Conservation (phyloP, 2,888 invertebrate species). For the Acleris holmiana region DNA sequence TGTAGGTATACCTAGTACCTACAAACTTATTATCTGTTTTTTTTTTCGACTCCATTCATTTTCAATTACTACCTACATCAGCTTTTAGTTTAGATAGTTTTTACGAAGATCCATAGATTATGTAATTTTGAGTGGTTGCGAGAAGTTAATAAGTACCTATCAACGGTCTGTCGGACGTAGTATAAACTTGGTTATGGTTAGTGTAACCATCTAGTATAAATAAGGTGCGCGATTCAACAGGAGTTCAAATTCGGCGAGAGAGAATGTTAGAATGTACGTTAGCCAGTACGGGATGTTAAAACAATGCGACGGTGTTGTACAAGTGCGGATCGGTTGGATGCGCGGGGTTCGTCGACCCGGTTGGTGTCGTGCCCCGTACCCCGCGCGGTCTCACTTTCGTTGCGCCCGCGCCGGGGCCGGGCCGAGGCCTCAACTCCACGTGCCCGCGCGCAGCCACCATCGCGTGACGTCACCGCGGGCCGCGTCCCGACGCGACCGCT, state of each 20-base stretch:
- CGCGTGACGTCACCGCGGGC: conserved; percentile 70
- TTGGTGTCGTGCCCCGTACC: conserved; percentile 52
- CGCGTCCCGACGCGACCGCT: conserved; percentile 45
- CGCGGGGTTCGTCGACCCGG: conserved; percentile 74
- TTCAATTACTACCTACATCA: too few relatives aligned
- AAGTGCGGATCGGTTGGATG: conserved; percentile 80
- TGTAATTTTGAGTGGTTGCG: too few relatives aligned
- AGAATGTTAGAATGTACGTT: conserved; percentile 36
- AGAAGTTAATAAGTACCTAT: too few relatives aligned
- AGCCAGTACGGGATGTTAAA: conserved; percentile 59
- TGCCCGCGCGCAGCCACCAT: conserved; percentile 70
- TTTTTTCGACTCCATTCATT: too few relatives aligned
- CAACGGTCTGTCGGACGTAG: too few relatives aligned
- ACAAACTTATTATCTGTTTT: too few relatives aligned
- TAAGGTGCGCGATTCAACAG: conserved; percentile 9
- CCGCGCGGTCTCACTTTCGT: conserved; percentile 78
- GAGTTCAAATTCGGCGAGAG: conserved; percentile 17
- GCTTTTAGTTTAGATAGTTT: too few relatives aligned
- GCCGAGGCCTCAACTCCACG: conserved; percentile 70
- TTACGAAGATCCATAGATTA: too few relatives aligned
- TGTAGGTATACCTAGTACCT: too few relatives aligned
- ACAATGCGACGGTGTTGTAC: conserved; percentile 78
- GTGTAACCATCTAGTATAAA: not conserved
- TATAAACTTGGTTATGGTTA: too few relatives aligned
- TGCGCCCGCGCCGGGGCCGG: conserved; percentile 71